phyloP scores from a whole-genome alignment of 2,113 vertebrate genomes.

The Neodontobutis hainanensis region DNA sequence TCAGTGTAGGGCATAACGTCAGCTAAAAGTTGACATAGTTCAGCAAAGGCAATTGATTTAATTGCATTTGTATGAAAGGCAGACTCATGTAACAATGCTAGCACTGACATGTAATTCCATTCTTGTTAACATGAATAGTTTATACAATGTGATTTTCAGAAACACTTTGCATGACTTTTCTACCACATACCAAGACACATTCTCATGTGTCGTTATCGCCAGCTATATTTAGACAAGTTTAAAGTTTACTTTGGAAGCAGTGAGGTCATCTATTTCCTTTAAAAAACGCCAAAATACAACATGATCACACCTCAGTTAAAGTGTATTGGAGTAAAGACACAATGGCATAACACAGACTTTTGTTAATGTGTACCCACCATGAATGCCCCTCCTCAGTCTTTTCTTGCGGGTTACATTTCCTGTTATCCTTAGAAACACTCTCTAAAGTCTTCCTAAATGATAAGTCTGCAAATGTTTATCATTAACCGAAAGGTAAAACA shows the following conservation, averaged over 20 bases:
- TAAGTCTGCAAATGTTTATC: constrained; percentile 51
- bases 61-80: constrained; percentile 2
- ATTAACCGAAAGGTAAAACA: constrained; percentile 43
- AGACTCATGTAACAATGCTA: too few species aligned
- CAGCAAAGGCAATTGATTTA: constrained; percentile 8
- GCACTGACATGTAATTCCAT: too few species aligned
- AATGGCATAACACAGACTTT: constrained; percentile 6
- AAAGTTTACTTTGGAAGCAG: constrained; percentile 11
- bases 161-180: constrained; percentile 7
- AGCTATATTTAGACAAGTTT: constrained; percentile 25
- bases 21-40: constrained; percentile 25
- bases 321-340: background rate
- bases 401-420: constrained; percentile 10
- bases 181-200: constrained; percentile 14
- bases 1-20: background rate
- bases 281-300: constrained; percentile 5
- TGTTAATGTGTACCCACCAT: constrained; percentile 7
- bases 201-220: background rate
- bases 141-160: background rate
- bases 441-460: constrained; percentile 31
- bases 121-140: too few species aligned
- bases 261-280: background rate
- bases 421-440: constrained; percentile 17
- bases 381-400: background rate
- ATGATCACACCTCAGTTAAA: constrained; percentile 1